Percentiles rank a stretch among this genome's conserved stretches.
Evolutionary conservation across 2,797 vertebrate species (phyloP).

Genomic region (Discoglossus pictus): DNA sequence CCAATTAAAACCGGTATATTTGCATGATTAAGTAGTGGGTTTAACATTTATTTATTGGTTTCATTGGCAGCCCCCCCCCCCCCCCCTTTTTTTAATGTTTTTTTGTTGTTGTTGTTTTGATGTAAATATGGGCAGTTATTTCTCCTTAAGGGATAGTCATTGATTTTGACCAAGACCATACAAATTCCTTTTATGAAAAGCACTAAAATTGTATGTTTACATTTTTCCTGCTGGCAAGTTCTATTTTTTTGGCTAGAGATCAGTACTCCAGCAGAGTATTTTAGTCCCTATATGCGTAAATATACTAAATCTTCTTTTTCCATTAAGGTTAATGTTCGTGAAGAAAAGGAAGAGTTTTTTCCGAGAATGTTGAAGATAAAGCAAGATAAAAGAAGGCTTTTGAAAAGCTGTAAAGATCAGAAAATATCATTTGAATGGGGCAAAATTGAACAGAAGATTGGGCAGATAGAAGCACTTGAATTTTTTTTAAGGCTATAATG

Average conservation of each 20-base stretch:
- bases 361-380: constrained; percentile 97
- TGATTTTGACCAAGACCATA: constrained; percentile 5
- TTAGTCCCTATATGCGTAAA: constrained; percentile 91
- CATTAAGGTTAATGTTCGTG: constrained; percentile 98
- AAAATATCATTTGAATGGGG: constrained; percentile 94
- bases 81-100: too few relatives aligned
- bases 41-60: too few relatives aligned
- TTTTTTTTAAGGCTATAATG: constrained; percentile 92
- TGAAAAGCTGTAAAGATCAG: constrained; percentile 97
- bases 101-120: too few relatives aligned
- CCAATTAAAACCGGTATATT: too few relatives aligned
- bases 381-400: constrained; percentile 99
- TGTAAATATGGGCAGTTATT: too few relatives aligned
- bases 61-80: too few relatives aligned
- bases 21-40: too few relatives aligned
- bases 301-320: constrained; percentile 99
- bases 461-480: constrained; percentile 96
- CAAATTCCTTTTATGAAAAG: constrained; percentile 15
- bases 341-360: constrained; percentile 99
- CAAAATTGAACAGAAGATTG: constrained; percentile 94
- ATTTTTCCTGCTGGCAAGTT: constrained; percentile 81
- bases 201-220: constrained; percentile 59
- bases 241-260: constrained; percentile 73
- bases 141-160: too few relatives aligned
- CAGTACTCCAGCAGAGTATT: constrained; percentile 83